Evolutionary conservation across 2,113 vertebrate genomes (phyloP).

Genomic region (Odontophorus gujanensis): DNA sequence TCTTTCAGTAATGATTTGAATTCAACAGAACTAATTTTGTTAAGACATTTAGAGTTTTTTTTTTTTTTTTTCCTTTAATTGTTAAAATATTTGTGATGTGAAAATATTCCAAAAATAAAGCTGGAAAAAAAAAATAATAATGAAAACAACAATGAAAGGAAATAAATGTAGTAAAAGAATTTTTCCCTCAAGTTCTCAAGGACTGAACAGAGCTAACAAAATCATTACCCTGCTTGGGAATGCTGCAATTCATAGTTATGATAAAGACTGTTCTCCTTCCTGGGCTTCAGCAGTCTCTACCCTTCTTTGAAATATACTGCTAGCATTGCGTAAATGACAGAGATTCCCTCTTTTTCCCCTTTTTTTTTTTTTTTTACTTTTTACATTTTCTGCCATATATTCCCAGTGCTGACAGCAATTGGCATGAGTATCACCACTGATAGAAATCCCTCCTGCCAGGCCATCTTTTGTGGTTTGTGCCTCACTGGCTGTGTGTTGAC

Average conservation of each 20-base stretch:
- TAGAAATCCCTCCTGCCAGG: background rate
- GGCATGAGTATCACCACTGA: background rate
- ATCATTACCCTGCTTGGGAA: background rate
- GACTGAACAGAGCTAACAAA: background rate
- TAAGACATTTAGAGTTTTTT: background rate
- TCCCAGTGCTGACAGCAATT: background rate
- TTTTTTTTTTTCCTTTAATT: background rate
- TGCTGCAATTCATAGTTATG: accelerated
- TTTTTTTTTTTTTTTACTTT: too few relatives aligned
- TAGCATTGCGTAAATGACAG: background rate
- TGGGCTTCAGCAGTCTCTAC: background rate
- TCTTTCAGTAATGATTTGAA: slow-evolving; percentile 25
- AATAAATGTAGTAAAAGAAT: background rate
- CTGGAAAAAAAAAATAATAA: accelerated
- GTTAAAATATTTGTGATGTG: background rate
- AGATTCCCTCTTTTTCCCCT: too few relatives aligned
- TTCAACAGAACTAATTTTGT: slow-evolving; percentile 30
- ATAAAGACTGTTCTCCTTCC: background rate
- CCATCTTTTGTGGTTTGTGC: background rate
- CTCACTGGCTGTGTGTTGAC: background rate
- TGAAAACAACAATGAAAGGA: background rate
- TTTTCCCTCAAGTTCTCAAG: background rate
- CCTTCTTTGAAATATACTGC: background rate
- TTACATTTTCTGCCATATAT: accelerated
- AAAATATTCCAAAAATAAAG: background rate